Base-by-base conservation (phyloP, 2,888 invertebrate genomes). In the Drosophila nr. perissopoda region DNA sequence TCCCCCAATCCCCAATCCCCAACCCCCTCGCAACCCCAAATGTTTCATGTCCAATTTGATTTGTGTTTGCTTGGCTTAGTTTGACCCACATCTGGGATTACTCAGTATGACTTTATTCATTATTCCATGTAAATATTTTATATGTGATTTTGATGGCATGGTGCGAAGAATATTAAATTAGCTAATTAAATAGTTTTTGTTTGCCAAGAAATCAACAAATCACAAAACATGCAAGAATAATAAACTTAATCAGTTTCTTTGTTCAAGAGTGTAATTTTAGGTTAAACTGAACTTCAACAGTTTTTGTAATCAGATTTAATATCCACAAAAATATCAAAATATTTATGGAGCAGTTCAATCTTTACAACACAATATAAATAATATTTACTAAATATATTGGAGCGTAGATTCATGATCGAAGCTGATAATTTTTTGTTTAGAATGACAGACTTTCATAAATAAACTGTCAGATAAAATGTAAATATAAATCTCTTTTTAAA, bases 41-140 rank as follows among this genome's bases (percentile, higher is more conserved):
- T n/a, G n/a, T 25, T 27, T 7, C 13, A 49, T 72, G 73, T 81
- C 63, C 82, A 78, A 81, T 78, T 81, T 58, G 51, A 77, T 81
- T 72, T 71, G 56, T 77, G 77, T 78, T 46, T 71, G 49, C 62
- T 33, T 51, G 57, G 61, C 70, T 57, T 68, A 51, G 70, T 53
- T 76, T 88, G 89, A 82, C 87, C 77, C 83, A 82, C 56, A 83
- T 83, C 62, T 34, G 29, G n/a, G 18, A 49, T 42, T 8, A 40
- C n/a, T 10, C 8, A 5, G 18, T 34, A 11, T 57, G 27, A 48
- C 34, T 48, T 27, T 36, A 57, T 57, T 42, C 40, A 52, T 60
- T 49, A 21, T 18, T 27, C 46, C 25, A 46, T 46, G 25, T 46
- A 46, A 46, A 52, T 52, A 51, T 54, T 25, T 18, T 11, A 54